Conservation (phyloP, 1,140 invertebrate genomes). For the Zaprionus nigranus region DNA sequence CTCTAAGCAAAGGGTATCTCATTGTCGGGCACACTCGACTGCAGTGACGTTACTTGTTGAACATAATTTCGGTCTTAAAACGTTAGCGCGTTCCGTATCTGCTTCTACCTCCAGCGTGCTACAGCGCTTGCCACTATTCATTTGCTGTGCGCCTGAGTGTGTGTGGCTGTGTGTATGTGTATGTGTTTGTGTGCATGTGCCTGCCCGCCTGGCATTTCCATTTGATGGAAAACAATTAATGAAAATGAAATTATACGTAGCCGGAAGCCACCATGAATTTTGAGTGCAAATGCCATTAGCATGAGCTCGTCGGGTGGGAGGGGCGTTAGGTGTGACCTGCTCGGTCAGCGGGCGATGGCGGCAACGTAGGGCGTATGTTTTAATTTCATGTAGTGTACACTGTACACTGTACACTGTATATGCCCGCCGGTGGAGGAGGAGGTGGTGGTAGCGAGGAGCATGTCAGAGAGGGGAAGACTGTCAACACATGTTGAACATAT, state of each 20-base stretch:
- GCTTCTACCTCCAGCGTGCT: not conserved
- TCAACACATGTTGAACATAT: slow-evolving; percentile 71
- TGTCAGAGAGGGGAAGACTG: slow-evolving; percentile 17
- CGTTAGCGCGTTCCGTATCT: not conserved
- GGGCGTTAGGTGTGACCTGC: slow-evolving; percentile 5
- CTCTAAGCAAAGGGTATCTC: not conserved
- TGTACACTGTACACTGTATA: too few relatives aligned
- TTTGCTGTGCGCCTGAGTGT: not conserved
- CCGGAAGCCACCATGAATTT: slow-evolving; percentile 74
- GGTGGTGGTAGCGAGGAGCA: not conserved
- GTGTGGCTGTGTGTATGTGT: not conserved
- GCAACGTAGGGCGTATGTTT: slow-evolving; percentile 31
- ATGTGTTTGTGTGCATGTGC: not conserved
- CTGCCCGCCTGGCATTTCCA: slow-evolving; percentile 20
- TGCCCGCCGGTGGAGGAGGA: not conserved
- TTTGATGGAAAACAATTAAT: slow-evolving; percentile 75
- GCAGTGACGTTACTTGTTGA: not conserved
- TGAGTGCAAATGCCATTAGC: slow-evolving; percentile 78
- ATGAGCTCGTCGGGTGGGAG: slow-evolving; percentile 21
- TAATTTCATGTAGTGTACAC: slow-evolving; percentile 42
- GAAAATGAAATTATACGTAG: slow-evolving; percentile 76
- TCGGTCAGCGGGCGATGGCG: slow-evolving; percentile 14
- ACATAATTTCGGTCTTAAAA: not conserved
- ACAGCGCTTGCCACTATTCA: not conserved
- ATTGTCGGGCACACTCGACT: not conserved